These are phyloP conservation scores for Malthinus flaveolus DNA, from an alignment of 2,888 invertebrate species.

Conservation along the genomic window DNA sequence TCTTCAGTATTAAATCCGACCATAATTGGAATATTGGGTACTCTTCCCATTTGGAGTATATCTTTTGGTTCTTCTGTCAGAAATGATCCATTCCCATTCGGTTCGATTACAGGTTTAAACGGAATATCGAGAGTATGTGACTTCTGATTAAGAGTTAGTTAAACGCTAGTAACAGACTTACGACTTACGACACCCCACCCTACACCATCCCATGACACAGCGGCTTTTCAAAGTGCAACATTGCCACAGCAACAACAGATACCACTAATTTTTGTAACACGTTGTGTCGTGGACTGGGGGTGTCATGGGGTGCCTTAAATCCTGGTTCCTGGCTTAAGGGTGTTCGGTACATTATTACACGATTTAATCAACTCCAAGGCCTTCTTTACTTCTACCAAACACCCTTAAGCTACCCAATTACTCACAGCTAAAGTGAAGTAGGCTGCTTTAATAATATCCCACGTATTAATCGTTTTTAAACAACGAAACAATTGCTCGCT, in stretches of 20 bases:
- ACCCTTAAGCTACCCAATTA: background rate
- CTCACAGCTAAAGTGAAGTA: background rate
- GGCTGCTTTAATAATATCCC: constrained; percentile 61
- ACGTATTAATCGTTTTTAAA: constrained; percentile 63
- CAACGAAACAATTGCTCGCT: constrained; percentile 62
- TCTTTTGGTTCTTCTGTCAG: constrained; percentile 4
- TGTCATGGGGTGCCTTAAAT: too few relatives aligned
- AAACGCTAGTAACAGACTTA: background rate
- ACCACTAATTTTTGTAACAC: too few relatives aligned
- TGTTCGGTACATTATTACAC: too few relatives aligned
- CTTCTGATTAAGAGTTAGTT: background rate
- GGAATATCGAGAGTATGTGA: background rate
- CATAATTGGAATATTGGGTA: constrained; percentile 65
- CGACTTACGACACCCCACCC: background rate
- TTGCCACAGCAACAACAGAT: too few relatives aligned
- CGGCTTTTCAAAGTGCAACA: too few relatives aligned
- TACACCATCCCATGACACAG: too few relatives aligned
- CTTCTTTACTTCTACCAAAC: too few relatives aligned
- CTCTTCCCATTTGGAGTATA: constrained; percentile 51
- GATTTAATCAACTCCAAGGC: too few relatives aligned
- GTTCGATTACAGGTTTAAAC: constrained; percentile 55
- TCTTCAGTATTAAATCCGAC: constrained; percentile 72
- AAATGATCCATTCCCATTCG: constrained; percentile 50
- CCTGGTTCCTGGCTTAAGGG: too few relatives aligned
- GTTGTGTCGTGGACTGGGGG: too few relatives aligned